A percentile compares a stretch with the other conserved stretches of the same genome.
Conservation (phyloP, 2,888 invertebrate genomes). For the Oligia fasciuncula region DNA sequence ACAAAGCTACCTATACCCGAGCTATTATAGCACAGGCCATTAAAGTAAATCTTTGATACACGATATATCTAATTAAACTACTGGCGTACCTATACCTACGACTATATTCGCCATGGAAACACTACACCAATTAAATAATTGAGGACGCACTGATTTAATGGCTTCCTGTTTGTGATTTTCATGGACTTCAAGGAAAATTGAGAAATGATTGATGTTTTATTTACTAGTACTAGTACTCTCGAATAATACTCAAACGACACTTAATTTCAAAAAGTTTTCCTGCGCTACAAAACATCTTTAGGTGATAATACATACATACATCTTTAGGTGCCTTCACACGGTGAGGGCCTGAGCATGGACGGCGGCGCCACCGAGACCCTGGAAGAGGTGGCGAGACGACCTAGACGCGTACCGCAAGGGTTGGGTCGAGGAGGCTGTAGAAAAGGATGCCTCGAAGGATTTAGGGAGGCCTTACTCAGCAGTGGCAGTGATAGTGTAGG, state of each 20-base stretch:
- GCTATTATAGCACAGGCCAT: conserved; percentile 18
- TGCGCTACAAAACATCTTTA: background rate
- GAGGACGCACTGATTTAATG: conserved; percentile 25
- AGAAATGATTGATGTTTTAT: background rate
- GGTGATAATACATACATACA: background rate
- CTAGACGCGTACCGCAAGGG: background rate
- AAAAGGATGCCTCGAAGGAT: background rate
- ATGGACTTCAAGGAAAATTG: background rate
- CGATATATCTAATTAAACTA: conserved; percentile 37
- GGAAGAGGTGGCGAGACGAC: background rate
- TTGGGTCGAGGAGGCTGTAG: background rate
- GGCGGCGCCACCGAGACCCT: background rate
- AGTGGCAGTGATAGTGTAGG: background rate
- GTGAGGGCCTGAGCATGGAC: background rate
- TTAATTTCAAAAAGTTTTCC: background rate
- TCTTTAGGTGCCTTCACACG: background rate
- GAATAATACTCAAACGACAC: background rate
- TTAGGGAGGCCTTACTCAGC: background rate
- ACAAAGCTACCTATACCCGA: background rate
- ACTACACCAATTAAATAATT: conserved; percentile 45
- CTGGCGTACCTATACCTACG: conserved; percentile 7
- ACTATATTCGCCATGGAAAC: conserved; percentile 12
- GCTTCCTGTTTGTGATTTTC: conserved; percentile 17
- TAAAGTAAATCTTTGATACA: conserved; percentile 49
- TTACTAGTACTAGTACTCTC: background rate